These are phyloP conservation scores for Scaptomyza flava DNA, from an alignment of 2,888 invertebrate species.

Conservation along the genomic window DNA sequence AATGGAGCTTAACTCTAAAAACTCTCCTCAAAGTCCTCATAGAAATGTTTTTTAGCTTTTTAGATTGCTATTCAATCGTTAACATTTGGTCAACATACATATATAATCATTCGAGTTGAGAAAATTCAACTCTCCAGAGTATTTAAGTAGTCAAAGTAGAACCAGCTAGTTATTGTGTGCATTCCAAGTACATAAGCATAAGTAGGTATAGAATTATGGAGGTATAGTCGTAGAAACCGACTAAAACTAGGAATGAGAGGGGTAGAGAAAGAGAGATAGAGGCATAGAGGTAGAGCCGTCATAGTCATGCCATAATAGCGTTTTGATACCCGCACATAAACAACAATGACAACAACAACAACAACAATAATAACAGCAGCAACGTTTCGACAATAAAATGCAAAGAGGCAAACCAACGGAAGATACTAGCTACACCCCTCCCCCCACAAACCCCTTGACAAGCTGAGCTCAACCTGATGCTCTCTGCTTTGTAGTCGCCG, in stretches of 20 bases:
- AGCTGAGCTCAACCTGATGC: slow-evolving; percentile 75
- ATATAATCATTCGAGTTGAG: not conserved
- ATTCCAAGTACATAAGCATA: slow-evolving; percentile 36
- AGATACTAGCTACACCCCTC: slow-evolving; percentile 15
- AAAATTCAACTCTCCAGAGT: slow-evolving; percentile 16
- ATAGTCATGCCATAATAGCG: slow-evolving; percentile 76
- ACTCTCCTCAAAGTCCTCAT: not conserved
- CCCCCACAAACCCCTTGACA: slow-evolving; percentile 9
- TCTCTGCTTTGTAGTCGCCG: slow-evolving; percentile 70
- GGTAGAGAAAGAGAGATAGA: not conserved
- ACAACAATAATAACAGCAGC: slow-evolving; percentile 62
- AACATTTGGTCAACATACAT: too few relatives aligned
- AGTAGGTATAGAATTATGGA: slow-evolving; percentile 45
- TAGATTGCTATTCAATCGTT: not conserved
- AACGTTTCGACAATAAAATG: slow-evolving; percentile 72
- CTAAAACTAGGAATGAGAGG: not conserved
- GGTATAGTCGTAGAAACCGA: slow-evolving; percentile 8
- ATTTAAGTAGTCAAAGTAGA: slow-evolving; percentile 19
- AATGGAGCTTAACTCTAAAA: not conserved
- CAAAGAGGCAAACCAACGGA: slow-evolving; percentile 54
- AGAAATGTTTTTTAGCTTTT: not conserved
- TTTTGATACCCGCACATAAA: slow-evolving; percentile 80
- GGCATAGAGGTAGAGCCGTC: slow-evolving; percentile 62
- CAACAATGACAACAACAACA: slow-evolving; percentile 71
- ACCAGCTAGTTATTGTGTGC: not conserved